Evolutionary conservation across 2,113 vertebrate species (phyloP).

Genomic region (Toxotes chatareus): DNA sequence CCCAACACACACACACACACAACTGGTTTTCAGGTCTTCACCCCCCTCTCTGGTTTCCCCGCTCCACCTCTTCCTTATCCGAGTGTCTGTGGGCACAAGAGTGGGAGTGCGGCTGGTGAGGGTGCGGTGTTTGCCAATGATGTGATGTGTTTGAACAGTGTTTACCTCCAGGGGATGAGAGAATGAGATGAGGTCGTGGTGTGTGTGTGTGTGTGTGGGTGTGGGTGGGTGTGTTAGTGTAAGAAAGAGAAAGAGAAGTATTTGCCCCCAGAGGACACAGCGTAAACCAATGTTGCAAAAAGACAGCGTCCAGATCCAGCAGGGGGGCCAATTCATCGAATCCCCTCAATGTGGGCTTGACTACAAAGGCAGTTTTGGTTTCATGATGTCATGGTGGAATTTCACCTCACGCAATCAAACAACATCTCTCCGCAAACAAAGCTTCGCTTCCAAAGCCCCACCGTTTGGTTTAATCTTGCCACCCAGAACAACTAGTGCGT

Average conservation of each 20-base stretch:
- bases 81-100: constrained; percentile 1
- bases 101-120: constrained; percentile 19
- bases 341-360: constrained; percentile 31
- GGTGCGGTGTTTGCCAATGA: constrained; percentile 66
- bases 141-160: constrained; percentile 74
- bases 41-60: not conserved
- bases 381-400: constrained; percentile 75
- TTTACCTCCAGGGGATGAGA: constrained; percentile 62
- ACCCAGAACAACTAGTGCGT: constrained; percentile 4
- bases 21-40: constrained; percentile 21
- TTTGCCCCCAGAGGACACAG: constrained; percentile 50
- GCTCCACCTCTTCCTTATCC: constrained; percentile 54
- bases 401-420: constrained; percentile 57
- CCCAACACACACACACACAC: constrained; percentile 11
- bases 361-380: constrained; percentile 69
- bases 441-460: constrained; percentile 8
- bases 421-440: constrained; percentile 34
- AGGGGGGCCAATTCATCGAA: constrained; percentile 16
- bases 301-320: constrained; percentile 48
- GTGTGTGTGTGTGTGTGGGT: constrained; percentile 32
- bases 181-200: constrained; percentile 44
- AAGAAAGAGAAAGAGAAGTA: constrained; percentile 58
- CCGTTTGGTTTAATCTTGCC: not conserved
- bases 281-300: constrained; percentile 24
- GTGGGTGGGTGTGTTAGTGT: constrained; percentile 17